Evolutionary conservation across 2,113 vertebrate species (phyloP), one percentile per base, ranked within the genome.

Genomic region (Myrmecophaga tridactyla): DNA sequence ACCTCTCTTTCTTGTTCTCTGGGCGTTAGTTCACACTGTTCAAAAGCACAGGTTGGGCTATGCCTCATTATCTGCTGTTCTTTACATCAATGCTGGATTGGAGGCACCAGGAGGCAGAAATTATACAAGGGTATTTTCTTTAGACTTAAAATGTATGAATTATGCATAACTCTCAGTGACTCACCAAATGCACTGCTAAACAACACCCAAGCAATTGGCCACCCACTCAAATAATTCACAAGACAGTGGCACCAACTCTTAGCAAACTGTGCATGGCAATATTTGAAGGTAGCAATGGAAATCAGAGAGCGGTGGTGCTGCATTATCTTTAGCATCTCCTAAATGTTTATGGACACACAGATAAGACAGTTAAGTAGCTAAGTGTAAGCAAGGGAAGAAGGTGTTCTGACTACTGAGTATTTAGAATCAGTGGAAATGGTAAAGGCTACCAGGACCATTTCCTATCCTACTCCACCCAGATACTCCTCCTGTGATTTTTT

Each of bases 151-250:
- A 23, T 63, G 92, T 73, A 95, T 96, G 93, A 96, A 97, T 97
- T 96, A 96, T 95, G 86, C 76, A 94, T 72, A 77, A 63, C 15
- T 85, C 20, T 78, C 56, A 29, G 21, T 95, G 94, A 96, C 77
- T 97, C 96, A 96, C 51, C 85, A 70, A 92, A 94, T 94, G 81
- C 88, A 87, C 81, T 18, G 69, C 53, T 95, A 97, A 97, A 96
- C 88, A 95, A 80, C 96, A 41, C 60, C 77, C 90, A 93, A 96
- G 96, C 81, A 97, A 86, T 94, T 91, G 91, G 93, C 91, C 89
- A 73, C 85, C 89, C 85, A 17, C 53, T 92, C 86, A 75, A 67
- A 48, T 90, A 77, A 90, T 77, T 41, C 17, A 12, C 65, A 90
- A n/a, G 83, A 89, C 10, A 86, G 85, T 92, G 82, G 93, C 81